Evolutionary conservation across 2,888 invertebrate genomes (phyloP), one percentile per base, ranked within the genome.

Genomic region (Drosophila koepferae): DNA sequence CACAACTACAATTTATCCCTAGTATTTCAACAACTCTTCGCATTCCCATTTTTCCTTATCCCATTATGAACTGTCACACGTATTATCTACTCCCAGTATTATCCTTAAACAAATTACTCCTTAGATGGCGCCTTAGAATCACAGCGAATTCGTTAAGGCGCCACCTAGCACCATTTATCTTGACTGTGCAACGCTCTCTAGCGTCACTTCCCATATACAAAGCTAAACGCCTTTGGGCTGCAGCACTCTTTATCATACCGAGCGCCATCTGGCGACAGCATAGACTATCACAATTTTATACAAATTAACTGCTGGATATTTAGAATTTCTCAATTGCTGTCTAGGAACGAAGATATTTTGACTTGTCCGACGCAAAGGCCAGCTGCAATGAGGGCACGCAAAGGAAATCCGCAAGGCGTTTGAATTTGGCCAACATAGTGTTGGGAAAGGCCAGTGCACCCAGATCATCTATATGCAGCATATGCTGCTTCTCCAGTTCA

Each of bases 371-470:
- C 0, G 3, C 46, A 3, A 71, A 86, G 2, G 74, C 73, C 46
- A 78, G 5, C 31, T 73, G 68, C 14, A 83, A 65, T 16, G 85
- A 86, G 49, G 64, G 63, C 0, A 82, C 78, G 28, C 62, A 61
- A 0, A 82, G 49, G 16, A 54, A 38, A 1, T 77, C 63, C 1
- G 80, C 83, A 12, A 79, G 48, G 1, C 31, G 16, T 1, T 58
- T 76, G 38, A 48, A 77, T 18, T 74, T 81, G 44, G 56, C 28
- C 31, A 79, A 16, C 28, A 84, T 41, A 0, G 40, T 23, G 31
- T 84, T 77, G 9, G 83, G 77, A 61, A 71, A 72, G 12, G 83
- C 72, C 34, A 83, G 9, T 0, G 75, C 82, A 8, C 72, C 51
- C 8, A 76, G 31, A 36, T 71, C 63, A 28, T 75, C 74, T 43